Base-by-base conservation (phyloP, 1,140 invertebrate species). In the Cardiocondyla obscurior region DNA sequence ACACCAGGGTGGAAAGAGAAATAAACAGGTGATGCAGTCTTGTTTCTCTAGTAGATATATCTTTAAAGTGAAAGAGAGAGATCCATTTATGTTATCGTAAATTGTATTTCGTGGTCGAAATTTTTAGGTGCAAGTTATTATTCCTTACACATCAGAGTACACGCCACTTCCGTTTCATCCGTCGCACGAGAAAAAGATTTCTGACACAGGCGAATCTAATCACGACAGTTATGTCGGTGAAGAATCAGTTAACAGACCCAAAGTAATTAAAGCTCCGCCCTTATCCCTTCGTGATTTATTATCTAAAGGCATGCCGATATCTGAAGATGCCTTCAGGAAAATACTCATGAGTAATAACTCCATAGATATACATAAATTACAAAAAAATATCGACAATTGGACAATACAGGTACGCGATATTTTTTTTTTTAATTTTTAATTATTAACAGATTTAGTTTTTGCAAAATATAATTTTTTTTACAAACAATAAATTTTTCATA, bases 361-460 rank as follows among this genome's bases (percentile, higher is more conserved):
- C 0, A 96, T 97, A 86, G 96, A 97, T 88, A 95, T 97, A 19
- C 95, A 95, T 30, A 96, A 96, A 89, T 91, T 97, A 60, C 97
- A 97, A 90, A 96, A 97, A 87, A 97, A 97, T 85, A 97, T 97
- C 49, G 97, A 97, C 88, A 96, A 96, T 44, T 97, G 97, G 97
- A 97, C 97, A 1, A 96, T 97, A 86, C 96, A 97, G 94, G 96
- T 96, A 91, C 96, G 39, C 1, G 5, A 10, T n/a, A 16, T 51
- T 10, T 30, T 57, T 72, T 28, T 10, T 8, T n/a, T n/a, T n/a
- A n/a, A n/a, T n/a, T n/a, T n/a, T n/a, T n/a, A n/a, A 55, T 44
- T 14, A 44, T 0, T 58, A 30, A 33, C 7, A 8, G 30, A 33
- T 33, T 58, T n/a, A n/a, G 19, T 58, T 8, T 1, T 12, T n/a